phyloP scores from a whole-genome alignment of 2,888 invertebrate genomes.

The Parascotia fuliginaria region DNA sequence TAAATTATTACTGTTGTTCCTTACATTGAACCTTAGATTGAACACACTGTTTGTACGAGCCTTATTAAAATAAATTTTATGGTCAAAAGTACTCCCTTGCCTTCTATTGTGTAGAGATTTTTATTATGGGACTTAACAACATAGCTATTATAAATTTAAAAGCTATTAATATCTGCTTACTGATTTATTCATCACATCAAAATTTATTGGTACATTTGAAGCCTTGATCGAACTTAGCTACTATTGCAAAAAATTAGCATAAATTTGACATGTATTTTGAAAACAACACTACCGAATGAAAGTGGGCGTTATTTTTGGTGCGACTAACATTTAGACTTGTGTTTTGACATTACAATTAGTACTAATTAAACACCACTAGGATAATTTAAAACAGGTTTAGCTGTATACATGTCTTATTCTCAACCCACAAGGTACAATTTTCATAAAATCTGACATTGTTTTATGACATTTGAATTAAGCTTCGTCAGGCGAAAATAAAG shows the following conservation, averaged over 20 bases:
- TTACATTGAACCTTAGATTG: too few relatives aligned
- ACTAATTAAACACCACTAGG: conserved; percentile 39
- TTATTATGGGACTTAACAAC: too few relatives aligned
- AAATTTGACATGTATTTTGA: conserved; percentile 38
- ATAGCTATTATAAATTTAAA: too few relatives aligned
- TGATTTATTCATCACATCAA: conserved; percentile 25
- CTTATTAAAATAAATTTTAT: too few relatives aligned
- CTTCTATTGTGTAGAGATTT: too few relatives aligned
- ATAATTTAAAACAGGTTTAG: background rate
- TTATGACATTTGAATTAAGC: background rate
- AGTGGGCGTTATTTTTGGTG: conserved; percentile 44
- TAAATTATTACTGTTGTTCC: too few relatives aligned
- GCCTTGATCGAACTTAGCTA: conserved; percentile 48
- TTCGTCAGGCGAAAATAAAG: background rate
- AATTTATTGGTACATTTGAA: conserved; percentile 17
- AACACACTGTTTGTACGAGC: too few relatives aligned
- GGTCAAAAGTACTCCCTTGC: too few relatives aligned
- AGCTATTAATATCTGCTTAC: background rate
- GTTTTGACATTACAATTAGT: conserved; percentile 46
- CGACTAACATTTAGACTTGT: conserved; percentile 35
- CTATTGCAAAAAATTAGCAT: conserved; percentile 53
- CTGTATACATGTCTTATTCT: background rate
- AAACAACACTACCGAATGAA: conserved; percentile 39
- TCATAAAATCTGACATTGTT: background rate
- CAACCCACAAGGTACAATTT: background rate